These are phyloP conservation scores for Alces alces DNA, from an alignment of 2,113 vertebrate species.

Conservation along the genomic window DNA sequence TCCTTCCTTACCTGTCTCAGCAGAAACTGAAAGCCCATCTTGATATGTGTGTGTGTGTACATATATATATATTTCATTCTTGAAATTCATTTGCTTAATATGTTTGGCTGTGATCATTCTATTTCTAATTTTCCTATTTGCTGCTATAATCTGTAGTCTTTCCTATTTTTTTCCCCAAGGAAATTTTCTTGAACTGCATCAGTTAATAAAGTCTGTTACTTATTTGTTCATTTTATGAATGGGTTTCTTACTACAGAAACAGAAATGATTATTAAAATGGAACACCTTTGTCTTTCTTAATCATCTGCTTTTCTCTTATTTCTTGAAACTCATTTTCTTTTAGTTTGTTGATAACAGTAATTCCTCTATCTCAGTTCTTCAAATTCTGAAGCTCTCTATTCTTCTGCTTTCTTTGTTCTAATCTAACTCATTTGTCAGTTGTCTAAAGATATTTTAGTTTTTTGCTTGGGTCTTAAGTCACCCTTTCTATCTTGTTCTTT, in stretches of 20 bases:
- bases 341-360: neutral
- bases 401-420: neutral
- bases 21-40: neutral
- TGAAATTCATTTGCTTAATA: neutral
- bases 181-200: neutral
- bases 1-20: neutral
- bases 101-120: neutral
- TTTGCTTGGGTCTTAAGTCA: neutral
- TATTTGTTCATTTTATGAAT: slow-evolving; percentile 20
- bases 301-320: neutral
- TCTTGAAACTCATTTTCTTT: neutral
- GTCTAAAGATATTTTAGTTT: neutral
- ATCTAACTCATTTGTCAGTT: neutral
- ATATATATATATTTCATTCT: neutral
- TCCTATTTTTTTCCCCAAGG: neutral
- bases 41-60: neutral
- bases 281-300: neutral
- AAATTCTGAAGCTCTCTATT: neutral
- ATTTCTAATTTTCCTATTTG: neutral
- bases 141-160: neutral
- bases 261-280: neutral
- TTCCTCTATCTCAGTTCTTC: neutral
- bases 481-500: neutral
- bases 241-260: neutral
- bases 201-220: neutral